Evolutionary conservation across 53 echinoderm and acorn worm species (phyloP).

Genomic region (Temnopleurus reevesii): DNA sequence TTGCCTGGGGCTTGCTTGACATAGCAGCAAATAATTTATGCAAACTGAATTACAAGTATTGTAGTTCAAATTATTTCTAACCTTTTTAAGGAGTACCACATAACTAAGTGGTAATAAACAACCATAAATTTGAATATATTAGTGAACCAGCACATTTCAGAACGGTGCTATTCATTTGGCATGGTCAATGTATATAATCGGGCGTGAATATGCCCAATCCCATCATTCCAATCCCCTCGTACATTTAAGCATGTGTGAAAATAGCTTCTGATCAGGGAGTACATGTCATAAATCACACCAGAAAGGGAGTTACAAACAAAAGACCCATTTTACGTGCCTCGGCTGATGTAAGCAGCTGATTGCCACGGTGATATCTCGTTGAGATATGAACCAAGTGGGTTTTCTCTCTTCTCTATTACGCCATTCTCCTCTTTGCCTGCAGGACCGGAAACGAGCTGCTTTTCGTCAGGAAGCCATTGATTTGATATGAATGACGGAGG

Average conservation of each 20-base stretch:
- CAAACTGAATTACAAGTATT: no score
- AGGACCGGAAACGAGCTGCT: conserved; percentile 35
- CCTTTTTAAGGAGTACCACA: no score
- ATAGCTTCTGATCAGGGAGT: neutral
- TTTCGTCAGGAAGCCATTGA: conserved; percentile 31
- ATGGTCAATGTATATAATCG: no score
- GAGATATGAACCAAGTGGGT: conserved; percentile 12
- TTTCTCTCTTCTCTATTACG: neutral
- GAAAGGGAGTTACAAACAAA: conserved; percentile 2
- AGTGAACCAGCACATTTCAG: no score
- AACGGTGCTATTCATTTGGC: no score
- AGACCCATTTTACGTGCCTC: neutral
- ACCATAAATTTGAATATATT: no score
- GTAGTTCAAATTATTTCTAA: no score
- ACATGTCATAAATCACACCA: conserved; percentile 5
- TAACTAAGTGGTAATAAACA: no score
- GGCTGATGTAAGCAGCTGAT: neutral
- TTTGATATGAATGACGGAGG: conserved; percentile 28
- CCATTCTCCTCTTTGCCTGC: neutral
- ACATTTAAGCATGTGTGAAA: neutral
- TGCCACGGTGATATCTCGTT: neutral
- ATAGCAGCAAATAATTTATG: no score
- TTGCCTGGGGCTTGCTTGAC: no score
- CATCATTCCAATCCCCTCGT: no score
- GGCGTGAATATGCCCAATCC: no score